Evolutionary conservation across 2,113 vertebrate species (phyloP).

Genomic region (Anhinga anhinga): DNA sequence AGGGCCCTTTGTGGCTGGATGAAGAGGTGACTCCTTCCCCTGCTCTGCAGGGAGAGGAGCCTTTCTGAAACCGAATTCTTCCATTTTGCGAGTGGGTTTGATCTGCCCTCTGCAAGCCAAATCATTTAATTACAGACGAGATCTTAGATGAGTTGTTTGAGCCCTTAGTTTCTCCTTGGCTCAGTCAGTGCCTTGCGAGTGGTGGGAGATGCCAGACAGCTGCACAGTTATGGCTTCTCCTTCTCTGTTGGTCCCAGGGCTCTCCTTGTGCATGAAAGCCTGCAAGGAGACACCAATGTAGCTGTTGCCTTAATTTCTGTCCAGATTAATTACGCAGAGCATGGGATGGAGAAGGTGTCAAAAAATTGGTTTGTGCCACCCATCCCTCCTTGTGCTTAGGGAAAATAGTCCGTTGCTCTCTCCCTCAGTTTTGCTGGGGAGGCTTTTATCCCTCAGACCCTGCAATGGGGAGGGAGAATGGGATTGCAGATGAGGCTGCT

Average conservation of each 20-base stretch:
- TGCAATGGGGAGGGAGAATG: accelerated
- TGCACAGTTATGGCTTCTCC: background rate
- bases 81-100: background rate
- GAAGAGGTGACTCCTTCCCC: background rate
- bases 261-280: background rate
- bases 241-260: background rate
- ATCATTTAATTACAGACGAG: background rate
- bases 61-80: background rate
- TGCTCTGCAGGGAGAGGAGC: background rate
- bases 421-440: background rate
- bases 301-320: background rate
- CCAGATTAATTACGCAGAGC: background rate
- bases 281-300: accelerated
- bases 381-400: background rate
- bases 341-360: background rate
- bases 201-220: background rate
- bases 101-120: background rate
- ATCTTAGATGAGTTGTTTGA: background rate
- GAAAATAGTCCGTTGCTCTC: background rate
- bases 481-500: background rate
- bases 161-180: background rate
- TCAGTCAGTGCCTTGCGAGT: background rate
- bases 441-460: background rate
- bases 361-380: background rate
- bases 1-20: background rate